phyloP scores from a whole-genome alignment of 2,888 invertebrate species.

The Allygus modestus region DNA sequence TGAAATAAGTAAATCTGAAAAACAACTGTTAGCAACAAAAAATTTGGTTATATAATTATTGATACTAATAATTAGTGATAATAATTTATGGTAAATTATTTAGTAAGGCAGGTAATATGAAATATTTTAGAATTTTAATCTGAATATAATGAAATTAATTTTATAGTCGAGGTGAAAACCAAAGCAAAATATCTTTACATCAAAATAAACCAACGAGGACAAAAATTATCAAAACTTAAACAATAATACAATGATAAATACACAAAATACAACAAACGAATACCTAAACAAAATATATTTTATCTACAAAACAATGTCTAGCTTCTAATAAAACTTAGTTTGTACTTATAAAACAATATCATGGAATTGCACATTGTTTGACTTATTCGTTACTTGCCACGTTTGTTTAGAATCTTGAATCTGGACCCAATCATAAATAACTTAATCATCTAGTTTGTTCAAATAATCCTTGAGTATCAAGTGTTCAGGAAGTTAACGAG shows the following conservation, averaged over 20 bases:
- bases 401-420: slow-evolving; percentile 60
- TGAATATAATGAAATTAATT: too few relatives aligned
- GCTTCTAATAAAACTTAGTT: slow-evolving; percentile 61
- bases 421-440: slow-evolving; percentile 68
- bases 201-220: neutral
- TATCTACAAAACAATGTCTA: slow-evolving; percentile 56
- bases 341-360: slow-evolving; percentile 63
- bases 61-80: too few relatives aligned
- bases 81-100: too few relatives aligned
- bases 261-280: slow-evolving; percentile 45
- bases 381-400: slow-evolving; percentile 56
- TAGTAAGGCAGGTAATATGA: too few relatives aligned
- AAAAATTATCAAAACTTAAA: slow-evolving; percentile 22
- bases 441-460: slow-evolving; percentile 59
- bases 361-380: slow-evolving; percentile 60
- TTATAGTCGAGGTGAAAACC: slow-evolving; percentile 18
- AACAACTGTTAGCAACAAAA: too few relatives aligned
- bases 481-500: neutral
- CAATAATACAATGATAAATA: slow-evolving; percentile 47
- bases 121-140: too few relatives aligned
- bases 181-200: slow-evolving; percentile 9
- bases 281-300: slow-evolving; percentile 34
- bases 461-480: slow-evolving; percentile 40
- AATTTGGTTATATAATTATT: too few relatives aligned
- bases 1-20: too few relatives aligned